Conservation (phyloP, 2,888 invertebrate species). For the Oxytorus armatus region DNA sequence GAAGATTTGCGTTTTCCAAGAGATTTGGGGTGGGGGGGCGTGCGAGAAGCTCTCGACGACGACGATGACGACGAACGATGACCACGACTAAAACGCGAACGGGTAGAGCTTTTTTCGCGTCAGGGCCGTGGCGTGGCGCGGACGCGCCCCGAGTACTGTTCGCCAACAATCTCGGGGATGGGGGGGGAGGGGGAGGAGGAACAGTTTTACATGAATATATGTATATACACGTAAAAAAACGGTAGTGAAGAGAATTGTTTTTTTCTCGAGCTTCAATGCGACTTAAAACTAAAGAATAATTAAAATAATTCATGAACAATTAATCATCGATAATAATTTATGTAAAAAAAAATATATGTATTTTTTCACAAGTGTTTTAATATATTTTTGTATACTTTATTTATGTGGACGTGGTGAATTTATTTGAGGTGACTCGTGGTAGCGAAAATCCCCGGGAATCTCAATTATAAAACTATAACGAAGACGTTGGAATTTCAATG, state of each 20-base stretch:
- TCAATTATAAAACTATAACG: conserved; percentile 38
- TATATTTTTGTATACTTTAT: conserved; percentile 13
- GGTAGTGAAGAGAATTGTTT: conserved; percentile 18
- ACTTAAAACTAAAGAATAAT: conserved; percentile 7
- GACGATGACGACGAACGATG: conserved; percentile 54
- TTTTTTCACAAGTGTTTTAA: conserved; percentile 3
- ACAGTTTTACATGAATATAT: conserved; percentile 41
- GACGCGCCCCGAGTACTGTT: conserved; percentile 65
- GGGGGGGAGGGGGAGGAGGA: not conserved
- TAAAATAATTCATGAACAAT: conserved; percentile 12
- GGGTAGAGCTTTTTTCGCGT: conserved; percentile 63
- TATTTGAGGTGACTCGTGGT: conserved; percentile 58
- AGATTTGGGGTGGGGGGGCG: conserved; percentile 27
- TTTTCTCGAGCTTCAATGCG: not conserved
- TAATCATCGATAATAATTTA: not conserved
- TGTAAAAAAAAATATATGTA: too few species aligned
- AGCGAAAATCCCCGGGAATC: conserved; percentile 32
- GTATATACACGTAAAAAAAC: conserved; percentile 9
- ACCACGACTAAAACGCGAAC: conserved; percentile 61
- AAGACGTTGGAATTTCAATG: conserved; percentile 3
- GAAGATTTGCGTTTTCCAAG: conserved; percentile 56
- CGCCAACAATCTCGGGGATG: conserved; percentile 57
- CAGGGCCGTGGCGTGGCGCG: conserved; percentile 67
- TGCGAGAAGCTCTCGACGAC: conserved; percentile 49
- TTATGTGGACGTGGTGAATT: conserved; percentile 42